A percentile compares a stretch with the other conserved stretches of the same genome.
Conservation (phyloP, 2,113 vertebrate genomes). For the Engystomops pustulosus region DNA sequence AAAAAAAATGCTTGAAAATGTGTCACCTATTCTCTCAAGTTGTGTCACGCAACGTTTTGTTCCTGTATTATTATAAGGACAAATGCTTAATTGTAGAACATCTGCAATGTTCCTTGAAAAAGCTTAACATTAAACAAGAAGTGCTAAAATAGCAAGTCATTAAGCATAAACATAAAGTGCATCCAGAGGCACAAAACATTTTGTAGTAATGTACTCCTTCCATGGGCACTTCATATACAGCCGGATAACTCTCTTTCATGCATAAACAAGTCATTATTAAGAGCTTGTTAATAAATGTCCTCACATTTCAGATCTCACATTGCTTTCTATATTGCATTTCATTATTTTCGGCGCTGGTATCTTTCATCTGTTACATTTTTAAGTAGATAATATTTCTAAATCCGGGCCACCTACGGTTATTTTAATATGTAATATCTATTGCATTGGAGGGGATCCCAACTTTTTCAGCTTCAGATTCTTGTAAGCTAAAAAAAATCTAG, state of each 20-base stretch:
- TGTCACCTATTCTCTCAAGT: not conserved
- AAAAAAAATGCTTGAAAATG: not conserved
- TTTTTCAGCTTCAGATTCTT: not conserved
- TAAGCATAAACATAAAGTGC: not conserved
- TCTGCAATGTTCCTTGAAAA: not conserved
- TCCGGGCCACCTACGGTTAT: not conserved
- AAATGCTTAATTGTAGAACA: not conserved
- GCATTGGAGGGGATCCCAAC: not conserved
- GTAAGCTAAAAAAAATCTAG: not conserved
- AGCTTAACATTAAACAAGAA: not conserved
- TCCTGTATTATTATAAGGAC: not conserved
- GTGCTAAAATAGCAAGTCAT: constrained; percentile 3
- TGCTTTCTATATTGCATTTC: constrained; percentile 29
- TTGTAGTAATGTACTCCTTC: not conserved
- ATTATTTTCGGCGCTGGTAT: constrained; percentile 3
- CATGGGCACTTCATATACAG: not conserved
- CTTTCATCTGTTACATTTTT: constrained; percentile 19
- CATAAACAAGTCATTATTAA: constrained; percentile 24
- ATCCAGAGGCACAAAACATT: constrained; percentile 6
- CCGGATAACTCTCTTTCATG: not conserved
- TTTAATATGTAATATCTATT: constrained; percentile 23
- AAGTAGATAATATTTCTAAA: constrained; percentile 9
- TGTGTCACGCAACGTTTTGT: not conserved
- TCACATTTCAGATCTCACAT: constrained; percentile 24
- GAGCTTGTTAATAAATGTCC: constrained; percentile 19